Percentiles rank a stretch among this genome's conserved stretches.
phyloP scores from a whole-genome alignment of 2,888 invertebrate genomes.

The Ypsolopha sequella region DNA sequence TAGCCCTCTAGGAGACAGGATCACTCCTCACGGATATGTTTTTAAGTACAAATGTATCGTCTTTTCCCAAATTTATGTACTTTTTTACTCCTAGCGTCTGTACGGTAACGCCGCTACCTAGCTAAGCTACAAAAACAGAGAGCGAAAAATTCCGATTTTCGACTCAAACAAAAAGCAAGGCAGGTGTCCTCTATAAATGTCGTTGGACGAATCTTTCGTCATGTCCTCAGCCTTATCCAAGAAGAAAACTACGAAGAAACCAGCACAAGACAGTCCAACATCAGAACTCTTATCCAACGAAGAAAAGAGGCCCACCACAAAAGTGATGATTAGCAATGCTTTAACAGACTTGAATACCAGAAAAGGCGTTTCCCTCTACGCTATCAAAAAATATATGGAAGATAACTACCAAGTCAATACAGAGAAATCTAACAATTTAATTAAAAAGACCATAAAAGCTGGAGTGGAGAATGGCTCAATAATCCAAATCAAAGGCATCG shows the following conservation, averaged over 20 bases:
- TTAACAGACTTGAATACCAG: slow-evolving; percentile 31
- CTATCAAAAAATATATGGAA: slow-evolving; percentile 46
- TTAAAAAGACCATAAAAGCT: slow-evolving; percentile 41
- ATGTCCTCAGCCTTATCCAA: slow-evolving; percentile 18
- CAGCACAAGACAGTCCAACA: slow-evolving; percentile 19
- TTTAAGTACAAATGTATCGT: no score
- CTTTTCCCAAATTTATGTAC: no score
- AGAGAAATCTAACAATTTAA: slow-evolving; percentile 32
- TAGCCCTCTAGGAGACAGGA: no score
- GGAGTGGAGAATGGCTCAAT: slow-evolving; percentile 42
- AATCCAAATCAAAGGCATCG: slow-evolving; percentile 41
- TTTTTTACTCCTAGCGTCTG: not conserved
- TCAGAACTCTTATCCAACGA: slow-evolving; percentile 16
- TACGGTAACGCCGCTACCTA: not conserved
- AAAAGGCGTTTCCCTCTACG: slow-evolving; percentile 49
- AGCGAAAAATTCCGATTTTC: not conserved
- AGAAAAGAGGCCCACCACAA: slow-evolving; percentile 36
- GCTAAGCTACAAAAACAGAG: not conserved
- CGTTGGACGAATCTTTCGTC: slow-evolving; percentile 20
- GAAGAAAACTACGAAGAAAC: slow-evolving; percentile 17
- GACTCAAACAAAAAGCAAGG: not conserved
- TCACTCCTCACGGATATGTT: no score
- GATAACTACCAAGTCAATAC: slow-evolving; percentile 35
- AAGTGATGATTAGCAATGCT: slow-evolving; percentile 42
- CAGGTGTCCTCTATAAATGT: slow-evolving; percentile 10